Evolutionary conservation across 2,797 vertebrate species (phyloP).

Genomic region (Vipera latastei): DNA sequence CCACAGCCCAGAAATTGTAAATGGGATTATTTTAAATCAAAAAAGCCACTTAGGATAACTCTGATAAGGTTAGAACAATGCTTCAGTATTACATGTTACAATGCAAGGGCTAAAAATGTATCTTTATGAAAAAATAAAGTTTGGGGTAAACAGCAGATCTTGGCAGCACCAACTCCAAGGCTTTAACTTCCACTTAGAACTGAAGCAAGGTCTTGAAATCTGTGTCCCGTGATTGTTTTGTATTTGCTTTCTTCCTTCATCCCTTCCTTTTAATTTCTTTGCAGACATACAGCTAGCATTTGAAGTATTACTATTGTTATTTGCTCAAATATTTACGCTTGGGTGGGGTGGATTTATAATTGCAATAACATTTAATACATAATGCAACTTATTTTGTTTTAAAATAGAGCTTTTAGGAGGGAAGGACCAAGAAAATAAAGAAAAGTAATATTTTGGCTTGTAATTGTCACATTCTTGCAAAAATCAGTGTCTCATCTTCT

Average conservation of each 20-base stretch:
- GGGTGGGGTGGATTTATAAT: neutral
- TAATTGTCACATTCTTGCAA: neutral
- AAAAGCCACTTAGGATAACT: neutral
- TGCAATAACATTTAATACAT: neutral
- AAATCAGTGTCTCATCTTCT: too few species aligned
- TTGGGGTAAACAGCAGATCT: neutral
- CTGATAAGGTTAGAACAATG: neutral
- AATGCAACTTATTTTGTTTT: neutral
- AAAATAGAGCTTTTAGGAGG: neutral
- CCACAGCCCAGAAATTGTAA: neutral
- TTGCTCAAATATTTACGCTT: neutral
- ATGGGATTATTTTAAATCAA: neutral
- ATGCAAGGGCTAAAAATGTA: neutral
- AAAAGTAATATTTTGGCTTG: slow-evolving; percentile 4
- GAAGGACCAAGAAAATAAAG: slow-evolving; percentile 7
- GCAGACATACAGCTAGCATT: neutral
- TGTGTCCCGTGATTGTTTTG: neutral
- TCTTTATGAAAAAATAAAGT: neutral
- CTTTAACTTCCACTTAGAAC: neutral
- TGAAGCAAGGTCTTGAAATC: neutral
- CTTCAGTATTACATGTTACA: neutral
- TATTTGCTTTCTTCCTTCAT: neutral
- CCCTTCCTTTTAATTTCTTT: slow-evolving; percentile 9
- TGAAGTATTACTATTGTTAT: neutral
- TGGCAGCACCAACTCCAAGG: too few species aligned